Conservation (phyloP, 1,140 invertebrate genomes). For the Gonatopus flavifemur region DNA sequence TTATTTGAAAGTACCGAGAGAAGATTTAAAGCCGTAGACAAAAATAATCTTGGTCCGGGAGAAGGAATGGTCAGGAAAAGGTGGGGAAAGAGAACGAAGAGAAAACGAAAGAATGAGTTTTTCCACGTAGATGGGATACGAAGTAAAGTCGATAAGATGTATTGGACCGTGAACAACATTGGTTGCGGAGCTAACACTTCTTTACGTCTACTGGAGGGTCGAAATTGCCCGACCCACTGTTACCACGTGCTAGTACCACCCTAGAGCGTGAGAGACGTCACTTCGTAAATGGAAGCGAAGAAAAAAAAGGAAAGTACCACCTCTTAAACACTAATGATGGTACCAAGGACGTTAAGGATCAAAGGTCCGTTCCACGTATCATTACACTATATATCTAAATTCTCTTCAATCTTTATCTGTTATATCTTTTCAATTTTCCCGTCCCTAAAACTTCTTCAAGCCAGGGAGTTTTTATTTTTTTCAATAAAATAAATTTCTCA, state of each 20-base stretch:
- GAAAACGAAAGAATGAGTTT: conserved; percentile 27
- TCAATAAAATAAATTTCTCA: no score
- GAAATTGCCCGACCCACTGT: conserved; percentile 27
- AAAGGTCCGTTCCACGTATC: no score
- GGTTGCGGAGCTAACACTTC: conserved; percentile 33
- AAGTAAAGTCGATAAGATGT: conserved; percentile 41
- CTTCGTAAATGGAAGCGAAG: conserved; percentile 21
- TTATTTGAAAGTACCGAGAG: conserved; percentile 39
- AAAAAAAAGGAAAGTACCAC: no score
- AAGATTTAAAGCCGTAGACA: conserved; percentile 42
- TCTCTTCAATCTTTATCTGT: no score
- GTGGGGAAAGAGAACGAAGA: not conserved
- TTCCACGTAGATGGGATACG: conserved; percentile 36
- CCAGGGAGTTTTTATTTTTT: no score
- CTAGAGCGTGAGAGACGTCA: not conserved
- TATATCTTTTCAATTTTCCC: no score
- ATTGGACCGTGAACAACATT: conserved; percentile 38
- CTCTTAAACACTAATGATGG: no score
- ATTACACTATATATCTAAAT: no score
- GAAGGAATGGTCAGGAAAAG: conserved; percentile 16
- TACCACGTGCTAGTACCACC: no score
- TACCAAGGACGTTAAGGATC: no score
- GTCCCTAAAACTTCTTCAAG: no score
- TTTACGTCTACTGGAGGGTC: conserved; percentile 24
- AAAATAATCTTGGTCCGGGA: conserved; percentile 32